A percentile compares a stretch with the other conserved stretches of the same genome.
phyloP scores from a whole-genome alignment of 1,140 invertebrate genomes.

The Lerema accius region DNA sequence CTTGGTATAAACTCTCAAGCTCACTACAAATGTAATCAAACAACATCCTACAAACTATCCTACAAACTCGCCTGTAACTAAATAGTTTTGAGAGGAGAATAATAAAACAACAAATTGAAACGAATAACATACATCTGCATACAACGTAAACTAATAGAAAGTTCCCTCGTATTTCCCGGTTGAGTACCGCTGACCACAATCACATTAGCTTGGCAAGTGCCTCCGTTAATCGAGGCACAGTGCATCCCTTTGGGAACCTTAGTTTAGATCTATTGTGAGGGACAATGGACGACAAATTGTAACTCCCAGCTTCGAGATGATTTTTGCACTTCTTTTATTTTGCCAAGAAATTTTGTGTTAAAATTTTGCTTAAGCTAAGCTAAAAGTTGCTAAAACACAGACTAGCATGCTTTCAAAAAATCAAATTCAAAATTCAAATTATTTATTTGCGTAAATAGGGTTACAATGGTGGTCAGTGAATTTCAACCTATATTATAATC shows the following conservation, averaged over 20 bases:
- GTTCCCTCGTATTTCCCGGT: not conserved
- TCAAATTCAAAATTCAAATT: no score
- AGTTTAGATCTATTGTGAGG: constrained; percentile 6
- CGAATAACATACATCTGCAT: not conserved
- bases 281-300: constrained; percentile 2
- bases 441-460: no score
- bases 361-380: not conserved
- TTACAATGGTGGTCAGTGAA: no score
- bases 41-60: no score
- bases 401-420: no score
- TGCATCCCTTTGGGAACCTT: not conserved
- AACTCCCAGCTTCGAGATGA: not conserved
- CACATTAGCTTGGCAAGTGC: not conserved
- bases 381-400: no score
- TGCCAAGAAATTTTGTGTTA: not conserved
- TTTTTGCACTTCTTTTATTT: not conserved
- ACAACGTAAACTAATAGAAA: not conserved
- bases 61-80: no score
- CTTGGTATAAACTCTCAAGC: no score
- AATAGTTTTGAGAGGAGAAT: no score
- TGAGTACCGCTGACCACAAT: not conserved
- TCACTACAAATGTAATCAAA: no score
- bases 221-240: not conserved
- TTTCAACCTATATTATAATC: no score
- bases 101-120: not conserved